Conservation (phyloP, 2,888 invertebrate species). For the Anthrax anthrax region DNA sequence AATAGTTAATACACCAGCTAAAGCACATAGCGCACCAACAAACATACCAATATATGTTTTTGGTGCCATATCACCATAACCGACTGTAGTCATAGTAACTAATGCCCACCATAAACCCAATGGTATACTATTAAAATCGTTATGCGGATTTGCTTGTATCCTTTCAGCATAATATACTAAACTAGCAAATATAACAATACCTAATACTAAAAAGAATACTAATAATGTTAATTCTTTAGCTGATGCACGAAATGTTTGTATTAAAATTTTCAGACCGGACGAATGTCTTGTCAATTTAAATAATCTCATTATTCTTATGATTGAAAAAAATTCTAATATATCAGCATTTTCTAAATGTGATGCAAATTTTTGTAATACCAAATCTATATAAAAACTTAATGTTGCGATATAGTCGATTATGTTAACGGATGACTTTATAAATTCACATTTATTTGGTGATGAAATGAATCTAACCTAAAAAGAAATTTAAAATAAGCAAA, state of each 20-base stretch:
- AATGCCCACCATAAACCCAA: conserved; percentile 97
- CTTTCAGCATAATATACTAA: conserved; percentile 96
- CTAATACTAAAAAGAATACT: conserved; percentile 94
- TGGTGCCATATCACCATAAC: conserved; percentile 97
- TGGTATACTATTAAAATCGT: conserved; percentile 97
- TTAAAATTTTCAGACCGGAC: conserved; percentile 93
- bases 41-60: conserved; percentile 98
- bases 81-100: conserved; percentile 97
- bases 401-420: conserved; percentile 99
- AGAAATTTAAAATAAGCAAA: conserved; percentile 9
- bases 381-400: conserved; percentile 93
- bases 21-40: conserved; percentile 92
- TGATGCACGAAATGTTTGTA: conserved; percentile 93
- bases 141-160: conserved; percentile 87
- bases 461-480: conserved; percentile 68
- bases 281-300: conserved; percentile 96
- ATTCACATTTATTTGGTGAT: conserved; percentile 85
- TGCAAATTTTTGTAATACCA: conserved; percentile 77
- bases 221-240: conserved; percentile 91
- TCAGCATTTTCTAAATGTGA: conserved; percentile 87
- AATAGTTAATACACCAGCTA: conserved; percentile 96
- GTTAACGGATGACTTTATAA: conserved; percentile 92
- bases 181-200: conserved; percentile 96
- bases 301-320: conserved; percentile 93
- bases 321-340: conserved; percentile 93